A percentile compares a stretch with the other conserved stretches of the same genome.
phyloP scores from a whole-genome alignment of 2,113 vertebrate genomes.

The Catagonus wagneri region DNA sequence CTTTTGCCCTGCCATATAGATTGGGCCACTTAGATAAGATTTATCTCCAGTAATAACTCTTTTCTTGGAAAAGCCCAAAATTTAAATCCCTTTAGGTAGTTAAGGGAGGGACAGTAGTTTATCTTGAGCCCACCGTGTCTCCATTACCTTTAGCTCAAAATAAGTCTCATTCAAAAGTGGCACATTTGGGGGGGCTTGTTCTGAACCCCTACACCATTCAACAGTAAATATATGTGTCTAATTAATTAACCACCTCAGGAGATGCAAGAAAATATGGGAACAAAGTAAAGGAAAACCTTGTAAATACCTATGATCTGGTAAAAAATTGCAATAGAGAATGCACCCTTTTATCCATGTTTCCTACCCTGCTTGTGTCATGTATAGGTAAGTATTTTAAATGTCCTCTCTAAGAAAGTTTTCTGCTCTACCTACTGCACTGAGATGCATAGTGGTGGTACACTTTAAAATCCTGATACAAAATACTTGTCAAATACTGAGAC shows the following conservation, averaged over 20 bases:
- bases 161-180: not conserved
- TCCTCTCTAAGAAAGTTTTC: too few species aligned
- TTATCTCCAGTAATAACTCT: not conserved
- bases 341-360: not conserved
- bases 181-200: not conserved
- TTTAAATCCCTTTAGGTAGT: not conserved
- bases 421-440: not conserved
- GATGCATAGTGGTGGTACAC: not conserved
- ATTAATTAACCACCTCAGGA: not conserved
- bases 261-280: not conserved
- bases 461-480: not conserved
- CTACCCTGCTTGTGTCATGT: not conserved
- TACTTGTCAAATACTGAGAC: not conserved
- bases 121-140: not conserved
- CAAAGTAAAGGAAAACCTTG: not conserved
- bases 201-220: not conserved
- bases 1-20: not conserved
- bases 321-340: not conserved
- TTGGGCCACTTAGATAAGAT: not conserved
- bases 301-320: not conserved
- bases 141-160: not conserved
- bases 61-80: not conserved
- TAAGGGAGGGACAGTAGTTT: not conserved
- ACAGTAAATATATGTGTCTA: not conserved
- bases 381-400: conserved; percentile 11